Evolutionary conservation across 1,140 invertebrate genomes (phyloP).

Genomic region (Microplitis demolitor): DNA sequence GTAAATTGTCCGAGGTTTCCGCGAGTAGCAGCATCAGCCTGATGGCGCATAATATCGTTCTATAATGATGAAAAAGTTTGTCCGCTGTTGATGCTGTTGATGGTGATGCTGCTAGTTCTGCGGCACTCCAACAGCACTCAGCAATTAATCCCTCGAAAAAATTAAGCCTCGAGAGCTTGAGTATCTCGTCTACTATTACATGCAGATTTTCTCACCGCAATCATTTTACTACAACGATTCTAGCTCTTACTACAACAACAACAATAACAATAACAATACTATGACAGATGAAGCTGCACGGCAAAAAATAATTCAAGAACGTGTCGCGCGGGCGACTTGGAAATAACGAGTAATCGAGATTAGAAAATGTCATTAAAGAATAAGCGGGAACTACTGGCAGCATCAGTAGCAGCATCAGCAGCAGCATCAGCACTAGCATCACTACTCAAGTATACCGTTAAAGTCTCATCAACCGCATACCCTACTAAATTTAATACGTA

Average conservation of each 20-base stretch:
- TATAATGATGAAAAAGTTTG: constrained; percentile 47
- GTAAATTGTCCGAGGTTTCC: constrained; percentile 47
- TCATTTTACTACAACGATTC: neutral
- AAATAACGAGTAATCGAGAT: constrained; percentile 41
- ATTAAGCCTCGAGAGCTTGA: constrained; percentile 27
- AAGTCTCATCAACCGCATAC: neutral
- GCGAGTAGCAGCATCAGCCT: constrained; percentile 18
- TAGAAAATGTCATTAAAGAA: constrained; percentile 55
- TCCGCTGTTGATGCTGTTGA: constrained; percentile 26
- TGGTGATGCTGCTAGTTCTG: neutral
- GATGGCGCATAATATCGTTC: constrained; percentile 52
- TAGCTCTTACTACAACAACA: neutral
- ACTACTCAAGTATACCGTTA: neutral
- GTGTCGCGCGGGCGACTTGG: constrained; percentile 19
- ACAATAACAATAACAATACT: neutral
- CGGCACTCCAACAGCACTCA: constrained; percentile 12
- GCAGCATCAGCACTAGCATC: neutral
- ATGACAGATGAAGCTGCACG: constrained; percentile 7
- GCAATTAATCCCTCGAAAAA: constrained; percentile 41
- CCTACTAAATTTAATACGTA: neutral
- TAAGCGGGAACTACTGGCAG: too few species aligned
- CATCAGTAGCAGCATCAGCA: neutral
- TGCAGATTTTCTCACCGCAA: constrained; percentile 12
- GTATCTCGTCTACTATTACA: constrained; percentile 25
- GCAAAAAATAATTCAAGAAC: constrained; percentile 13